Evolutionary conservation across 2,888 invertebrate species (phyloP).

Genomic region (Archaeoteleia sp.): DNA sequence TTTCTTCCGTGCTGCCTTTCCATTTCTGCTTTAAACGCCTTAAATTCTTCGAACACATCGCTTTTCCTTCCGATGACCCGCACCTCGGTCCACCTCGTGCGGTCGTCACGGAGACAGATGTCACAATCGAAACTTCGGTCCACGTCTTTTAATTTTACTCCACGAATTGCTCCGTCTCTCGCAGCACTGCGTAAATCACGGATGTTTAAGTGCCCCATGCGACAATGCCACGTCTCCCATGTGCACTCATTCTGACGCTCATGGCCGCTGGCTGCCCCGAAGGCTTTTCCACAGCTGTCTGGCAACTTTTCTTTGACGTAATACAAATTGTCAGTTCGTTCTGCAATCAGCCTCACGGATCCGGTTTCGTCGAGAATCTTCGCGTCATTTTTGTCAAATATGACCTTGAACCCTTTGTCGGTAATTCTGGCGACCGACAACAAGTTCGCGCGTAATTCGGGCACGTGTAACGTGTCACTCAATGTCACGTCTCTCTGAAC

Average conservation of each 20-base stretch:
- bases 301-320: too few species aligned
- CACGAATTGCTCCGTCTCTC: neutral
- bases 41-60: too few species aligned
- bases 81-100: neutral
- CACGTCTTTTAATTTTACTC: too few species aligned
- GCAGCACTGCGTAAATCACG: slow-evolving; percentile 2
- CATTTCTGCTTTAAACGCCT: too few species aligned
- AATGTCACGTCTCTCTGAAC: slow-evolving; percentile 13
- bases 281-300: too few species aligned
- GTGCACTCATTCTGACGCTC: too few species aligned
- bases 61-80: too few species aligned
- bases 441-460: slow-evolving; percentile 24
- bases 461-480: slow-evolving; percentile 17
- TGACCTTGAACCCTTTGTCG: slow-evolving; percentile 11
- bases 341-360: neutral
- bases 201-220: slow-evolving; percentile 4
- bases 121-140: slow-evolving; percentile 30
- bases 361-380: neutral
- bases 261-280: too few species aligned
- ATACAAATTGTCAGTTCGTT: neutral
- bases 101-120: slow-evolving; percentile 48
- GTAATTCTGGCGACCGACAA: slow-evolving; percentile 34
- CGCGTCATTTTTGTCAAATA: slow-evolving; percentile 6
- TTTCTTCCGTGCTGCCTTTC: too few species aligned
- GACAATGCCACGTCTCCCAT: neutral